Percentiles rank a stretch among this genome's conserved stretches.
Evolutionary conservation across 2,113 vertebrate species (phyloP).

Genomic region (Hemibagrus wyckioides): DNA sequence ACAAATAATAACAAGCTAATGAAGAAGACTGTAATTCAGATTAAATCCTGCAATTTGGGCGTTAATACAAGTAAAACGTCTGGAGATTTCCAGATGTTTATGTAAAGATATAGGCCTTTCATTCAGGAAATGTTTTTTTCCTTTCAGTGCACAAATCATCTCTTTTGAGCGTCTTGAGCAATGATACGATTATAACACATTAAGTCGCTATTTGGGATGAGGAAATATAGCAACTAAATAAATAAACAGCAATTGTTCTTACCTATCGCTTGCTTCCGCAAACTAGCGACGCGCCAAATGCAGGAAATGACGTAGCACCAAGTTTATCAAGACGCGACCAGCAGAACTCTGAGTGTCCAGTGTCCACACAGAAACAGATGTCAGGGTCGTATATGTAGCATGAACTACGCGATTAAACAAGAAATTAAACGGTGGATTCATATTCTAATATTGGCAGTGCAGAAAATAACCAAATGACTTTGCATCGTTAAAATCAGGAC

Average conservation of each 20-base stretch:
- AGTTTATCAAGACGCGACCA: neutral
- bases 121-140: neutral
- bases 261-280: slow-evolving; percentile 20
- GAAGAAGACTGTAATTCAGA: neutral
- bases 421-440: neutral
- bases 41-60: neutral
- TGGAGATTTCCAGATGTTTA: slow-evolving; percentile 22
- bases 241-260: slow-evolving; percentile 11
- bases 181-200: neutral
- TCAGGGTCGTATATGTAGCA: neutral
- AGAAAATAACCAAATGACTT: no score
- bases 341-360: neutral
- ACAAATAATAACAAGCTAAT: neutral
- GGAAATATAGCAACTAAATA: neutral
- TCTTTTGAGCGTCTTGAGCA: neutral
- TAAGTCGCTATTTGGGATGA: neutral
- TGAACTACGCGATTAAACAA: neutral
- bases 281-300: slow-evolving; percentile 11
- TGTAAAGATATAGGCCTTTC: neutral
- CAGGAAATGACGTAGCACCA: slow-evolving; percentile 9
- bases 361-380: neutral
- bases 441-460: neutral
- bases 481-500: neutral
- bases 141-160: neutral
- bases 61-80: neutral